phyloP scores from a whole-genome alignment of 2,888 invertebrate species.

The Ectobius pallidus region DNA sequence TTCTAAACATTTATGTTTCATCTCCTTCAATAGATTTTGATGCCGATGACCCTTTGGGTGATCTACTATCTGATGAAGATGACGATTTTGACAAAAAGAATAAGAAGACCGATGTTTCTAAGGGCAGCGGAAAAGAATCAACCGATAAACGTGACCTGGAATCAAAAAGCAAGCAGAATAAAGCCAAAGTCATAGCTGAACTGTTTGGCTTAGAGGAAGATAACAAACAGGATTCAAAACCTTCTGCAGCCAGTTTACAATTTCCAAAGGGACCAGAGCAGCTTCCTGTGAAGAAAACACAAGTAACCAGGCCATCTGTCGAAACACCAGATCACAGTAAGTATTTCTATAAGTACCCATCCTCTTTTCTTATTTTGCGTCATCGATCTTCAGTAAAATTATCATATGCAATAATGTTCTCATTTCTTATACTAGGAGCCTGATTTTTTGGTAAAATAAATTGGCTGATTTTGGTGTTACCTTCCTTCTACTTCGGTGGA shows the following conservation, averaged over 20 bases:
- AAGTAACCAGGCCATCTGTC: not conserved
- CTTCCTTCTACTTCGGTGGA: no score
- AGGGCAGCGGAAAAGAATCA: not conserved
- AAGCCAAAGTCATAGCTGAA: conserved; percentile 29
- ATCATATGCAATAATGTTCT: no score
- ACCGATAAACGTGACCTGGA: not conserved
- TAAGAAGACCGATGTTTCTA: not conserved
- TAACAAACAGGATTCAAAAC: not conserved
- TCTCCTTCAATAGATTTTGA: conserved; percentile 48
- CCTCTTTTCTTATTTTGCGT: no score
- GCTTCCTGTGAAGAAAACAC: not conserved
- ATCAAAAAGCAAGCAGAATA: conserved; percentile 1
- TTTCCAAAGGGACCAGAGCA: not conserved
- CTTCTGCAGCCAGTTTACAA: not conserved
- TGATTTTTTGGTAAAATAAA: no score
- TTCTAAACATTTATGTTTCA: no score
- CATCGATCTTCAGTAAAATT: no score
- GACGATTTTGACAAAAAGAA: not conserved
- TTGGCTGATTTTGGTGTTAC: no score
- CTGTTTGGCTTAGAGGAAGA: conserved; percentile 30
- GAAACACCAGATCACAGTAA: conserved; percentile 1
- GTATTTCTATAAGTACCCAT: no score
- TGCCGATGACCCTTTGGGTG: conserved; percentile 68
- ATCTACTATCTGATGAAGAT: conserved; percentile 65
- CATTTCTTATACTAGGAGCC: no score